Percentiles rank a stretch among this genome's conserved stretches.
These are phyloP conservation scores for Apocheima hispidaria DNA, from an alignment of 2,888 invertebrate genomes.

Conservation along the genomic window DNA sequence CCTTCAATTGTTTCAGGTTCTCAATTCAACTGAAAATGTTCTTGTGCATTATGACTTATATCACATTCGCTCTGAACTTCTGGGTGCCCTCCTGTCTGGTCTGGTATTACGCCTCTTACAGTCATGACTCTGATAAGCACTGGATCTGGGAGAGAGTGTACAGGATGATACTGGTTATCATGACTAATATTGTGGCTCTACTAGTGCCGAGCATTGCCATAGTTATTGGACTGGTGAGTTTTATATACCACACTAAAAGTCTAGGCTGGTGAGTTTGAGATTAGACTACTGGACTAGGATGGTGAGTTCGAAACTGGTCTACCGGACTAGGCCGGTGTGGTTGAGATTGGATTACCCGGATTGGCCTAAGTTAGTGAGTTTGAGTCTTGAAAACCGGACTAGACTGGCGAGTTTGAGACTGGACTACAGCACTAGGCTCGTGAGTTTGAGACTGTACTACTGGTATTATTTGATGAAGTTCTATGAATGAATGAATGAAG, in stretches of 20 bases:
- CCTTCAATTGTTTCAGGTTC: background rate
- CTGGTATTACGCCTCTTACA: background rate
- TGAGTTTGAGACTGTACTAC: background rate
- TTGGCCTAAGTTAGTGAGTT: background rate
- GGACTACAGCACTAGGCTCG: background rate
- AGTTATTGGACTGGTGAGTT: conserved; percentile 3
- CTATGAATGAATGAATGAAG: no score
- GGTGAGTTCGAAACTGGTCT: background rate
- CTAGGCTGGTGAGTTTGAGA: background rate
- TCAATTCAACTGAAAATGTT: conserved; percentile 4
- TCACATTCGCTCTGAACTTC: conserved; percentile 1
- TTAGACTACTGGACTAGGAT: background rate
- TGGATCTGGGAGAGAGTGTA: conserved; percentile 3
- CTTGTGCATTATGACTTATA: background rate
- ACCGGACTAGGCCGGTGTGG: background rate
- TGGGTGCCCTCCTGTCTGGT: background rate
- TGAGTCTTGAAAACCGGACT: background rate
- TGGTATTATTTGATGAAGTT: no score
- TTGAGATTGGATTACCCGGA: background rate
- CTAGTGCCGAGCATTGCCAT: background rate
- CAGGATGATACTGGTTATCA: background rate
- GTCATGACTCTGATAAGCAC: background rate
- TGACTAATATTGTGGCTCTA: background rate
- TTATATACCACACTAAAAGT: background rate
- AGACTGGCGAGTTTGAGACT: background rate